Conservation (phyloP, 2,888 invertebrate genomes). For the Ganaspis brasiliensis region DNA sequence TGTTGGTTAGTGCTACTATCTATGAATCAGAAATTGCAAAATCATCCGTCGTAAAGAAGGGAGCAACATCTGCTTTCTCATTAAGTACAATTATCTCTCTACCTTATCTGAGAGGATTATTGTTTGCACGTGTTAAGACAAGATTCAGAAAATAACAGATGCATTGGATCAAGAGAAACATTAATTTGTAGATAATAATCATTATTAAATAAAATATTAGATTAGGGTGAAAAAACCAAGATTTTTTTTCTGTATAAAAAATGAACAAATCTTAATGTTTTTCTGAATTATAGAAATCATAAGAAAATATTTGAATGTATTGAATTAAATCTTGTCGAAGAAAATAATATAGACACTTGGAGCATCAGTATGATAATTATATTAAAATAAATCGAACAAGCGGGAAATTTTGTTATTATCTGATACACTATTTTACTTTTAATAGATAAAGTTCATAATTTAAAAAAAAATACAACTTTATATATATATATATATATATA, state of each 20-base stretch:
- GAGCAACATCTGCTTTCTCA: constrained; percentile 19
- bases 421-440: too few relatives aligned
- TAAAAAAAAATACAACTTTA: neutral
- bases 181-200: neutral
- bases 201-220: neutral
- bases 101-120: constrained; percentile 24
- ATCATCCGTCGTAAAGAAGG: constrained; percentile 28
- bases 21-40: constrained; percentile 19
- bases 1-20: neutral
- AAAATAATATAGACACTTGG: too few relatives aligned
- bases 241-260: too few relatives aligned
- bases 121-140: constrained; percentile 15
- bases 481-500: neutral
- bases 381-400: too few relatives aligned
- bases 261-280: too few relatives aligned
- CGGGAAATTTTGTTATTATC: too few relatives aligned
- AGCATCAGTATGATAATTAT: too few relatives aligned
- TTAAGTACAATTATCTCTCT: constrained; percentile 9
- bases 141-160: constrained; percentile 1
- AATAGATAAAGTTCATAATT: too few relatives aligned
- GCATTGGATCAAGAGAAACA: neutral
- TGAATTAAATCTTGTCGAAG: too few relatives aligned
- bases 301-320: too few relatives aligned
- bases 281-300: too few relatives aligned
- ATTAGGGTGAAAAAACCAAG: neutral